These are phyloP conservation scores for Semnornis frantzii DNA, from an alignment of 2,113 vertebrate species.

Conservation along the genomic window DNA sequence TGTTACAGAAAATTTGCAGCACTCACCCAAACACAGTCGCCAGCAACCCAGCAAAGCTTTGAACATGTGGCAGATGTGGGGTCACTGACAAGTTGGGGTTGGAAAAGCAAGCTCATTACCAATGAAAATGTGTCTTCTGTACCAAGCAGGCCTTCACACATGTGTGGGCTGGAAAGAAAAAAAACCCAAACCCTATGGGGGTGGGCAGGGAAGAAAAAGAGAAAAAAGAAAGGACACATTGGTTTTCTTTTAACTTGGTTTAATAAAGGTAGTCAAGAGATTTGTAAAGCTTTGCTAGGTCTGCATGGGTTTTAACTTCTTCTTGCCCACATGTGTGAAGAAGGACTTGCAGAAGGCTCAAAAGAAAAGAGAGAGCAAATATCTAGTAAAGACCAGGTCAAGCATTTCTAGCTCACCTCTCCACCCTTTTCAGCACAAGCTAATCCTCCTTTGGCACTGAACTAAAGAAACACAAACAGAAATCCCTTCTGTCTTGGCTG, in stretches of 20 bases:
- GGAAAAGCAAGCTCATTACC: not conserved
- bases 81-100: not conserved
- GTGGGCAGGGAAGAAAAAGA: not conserved
- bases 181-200: not conserved
- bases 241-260: not conserved
- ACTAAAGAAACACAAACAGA: constrained; percentile 35
- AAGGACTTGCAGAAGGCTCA: not conserved
- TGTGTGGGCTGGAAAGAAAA: not conserved
- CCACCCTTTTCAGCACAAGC: constrained; percentile 46
- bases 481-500: constrained; percentile 19
- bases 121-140: not conserved
- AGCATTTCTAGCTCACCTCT: constrained; percentile 38
- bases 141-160: not conserved
- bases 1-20: constrained; percentile 28
- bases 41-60: not conserved
- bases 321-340: not conserved
- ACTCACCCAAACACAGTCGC: not conserved
- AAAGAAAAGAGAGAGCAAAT: constrained; percentile 37
- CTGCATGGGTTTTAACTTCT: constrained; percentile 19
- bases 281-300: constrained; percentile 5
- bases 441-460: constrained; percentile 40
- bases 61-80: not conserved
- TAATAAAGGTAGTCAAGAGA: constrained; percentile 1
- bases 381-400: constrained; percentile 3
- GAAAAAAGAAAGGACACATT: not conserved